These are phyloP conservation scores for Fregetta grallaria DNA, from an alignment of 2,113 vertebrate genomes.

Conservation along the genomic window DNA sequence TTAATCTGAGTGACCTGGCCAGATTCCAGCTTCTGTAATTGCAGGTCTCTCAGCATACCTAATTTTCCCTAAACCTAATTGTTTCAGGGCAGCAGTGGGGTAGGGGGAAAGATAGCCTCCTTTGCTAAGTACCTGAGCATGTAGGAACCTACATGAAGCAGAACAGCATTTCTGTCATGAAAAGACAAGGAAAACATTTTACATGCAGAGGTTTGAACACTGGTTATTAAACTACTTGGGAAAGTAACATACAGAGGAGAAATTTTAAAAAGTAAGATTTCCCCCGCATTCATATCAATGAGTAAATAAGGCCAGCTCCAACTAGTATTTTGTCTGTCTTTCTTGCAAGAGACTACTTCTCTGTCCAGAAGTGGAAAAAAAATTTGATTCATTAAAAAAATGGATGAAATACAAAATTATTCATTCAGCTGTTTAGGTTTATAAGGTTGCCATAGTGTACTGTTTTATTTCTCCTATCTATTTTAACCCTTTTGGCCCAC, in stretches of 20 bases:
- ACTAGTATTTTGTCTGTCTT: neutral
- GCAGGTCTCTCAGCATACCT: neutral
- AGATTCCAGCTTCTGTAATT: conserved; percentile 38
- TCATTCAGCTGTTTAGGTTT: neutral
- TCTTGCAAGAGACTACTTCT: neutral
- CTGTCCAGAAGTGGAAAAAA: neutral
- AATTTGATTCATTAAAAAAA: neutral
- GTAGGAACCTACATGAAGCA: neutral
- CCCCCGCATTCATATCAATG: neutral
- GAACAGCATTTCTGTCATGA: neutral
- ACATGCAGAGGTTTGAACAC: neutral
- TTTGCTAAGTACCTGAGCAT: neutral
- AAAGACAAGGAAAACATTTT: neutral
- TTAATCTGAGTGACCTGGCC: neutral
- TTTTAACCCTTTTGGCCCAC: neutral
- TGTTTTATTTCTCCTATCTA: neutral
- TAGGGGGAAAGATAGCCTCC: neutral
- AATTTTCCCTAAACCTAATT: neutral
- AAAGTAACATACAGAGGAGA: neutral
- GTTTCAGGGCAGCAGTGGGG: accelerated
- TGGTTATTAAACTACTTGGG: neutral
- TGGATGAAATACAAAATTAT: neutral
- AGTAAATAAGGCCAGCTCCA: neutral
- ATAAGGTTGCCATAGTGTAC: neutral
- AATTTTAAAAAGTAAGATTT: neutral